Evolutionary conservation across 2,888 invertebrate species (phyloP), one percentile per base, ranked within the genome.

Genomic region (Callyntrura sp.): DNA sequence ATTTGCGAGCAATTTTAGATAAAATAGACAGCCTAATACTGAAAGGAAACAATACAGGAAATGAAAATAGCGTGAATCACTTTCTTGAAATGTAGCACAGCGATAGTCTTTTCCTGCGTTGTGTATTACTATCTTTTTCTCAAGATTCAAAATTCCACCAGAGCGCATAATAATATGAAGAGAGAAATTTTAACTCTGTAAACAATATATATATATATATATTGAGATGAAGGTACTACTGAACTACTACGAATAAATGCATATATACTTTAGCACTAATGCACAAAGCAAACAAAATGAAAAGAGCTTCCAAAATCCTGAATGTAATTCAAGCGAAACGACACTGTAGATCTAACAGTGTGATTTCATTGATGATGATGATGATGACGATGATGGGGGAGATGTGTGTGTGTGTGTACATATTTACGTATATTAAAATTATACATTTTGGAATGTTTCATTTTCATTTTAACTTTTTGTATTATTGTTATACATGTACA

Each of bases 41-140:
- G 17, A 45, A 82, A 45, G 25, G 68, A 68, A 83, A 83, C 68
- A 65, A 65, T 83, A 48, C 65, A 83, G 83, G 83, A 83, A 83
- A 83, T 83, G 51, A 51, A 81, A 81, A 35, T 35, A 62, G 51
- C 28, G 35, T 68, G 68, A 35, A 35, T 68, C 70, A 35, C 17
- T 70, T 65, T 84, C 81, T 79, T 79, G 28, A 79, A 57, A 51
- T 76, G 11, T 2, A 35, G 9, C 11, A 14, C 20, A 76, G 51
- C 76, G 25, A 76, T 51, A 76, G 23, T 20, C 76, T 76, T 51
- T 76, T 68, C 68, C 35, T 68, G 62, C 0, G 62, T 62, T 62
- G 60, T n/a, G 51, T n/a, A 51, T n/a, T 51, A n/a, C 12, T 25
- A 28, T 35, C 68, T 68, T 68, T 25, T 68, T 25, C 23, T 68